Percentiles rank a stretch among this genome's conserved stretches.
These are phyloP conservation scores for Thymelicus lineola DNA, from an alignment of 2,888 invertebrate genomes.

Conservation along the genomic window DNA sequence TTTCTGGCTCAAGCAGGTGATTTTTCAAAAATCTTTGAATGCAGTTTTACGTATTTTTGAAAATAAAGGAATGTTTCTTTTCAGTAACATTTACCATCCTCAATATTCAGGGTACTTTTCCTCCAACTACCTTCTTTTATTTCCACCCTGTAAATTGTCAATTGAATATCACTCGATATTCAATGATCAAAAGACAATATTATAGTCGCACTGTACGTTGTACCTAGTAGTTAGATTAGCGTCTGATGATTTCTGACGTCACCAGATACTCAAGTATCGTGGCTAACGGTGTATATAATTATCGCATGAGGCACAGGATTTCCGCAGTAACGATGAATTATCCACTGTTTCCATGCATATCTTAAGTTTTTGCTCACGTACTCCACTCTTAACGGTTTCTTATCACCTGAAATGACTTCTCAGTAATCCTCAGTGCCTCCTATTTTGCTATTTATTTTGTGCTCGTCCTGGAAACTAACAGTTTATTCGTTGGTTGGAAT, in stretches of 20 bases:
- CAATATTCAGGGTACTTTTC: no score
- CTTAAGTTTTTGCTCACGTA: slow-evolving; percentile 24
- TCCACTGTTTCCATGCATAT: slow-evolving; percentile 28
- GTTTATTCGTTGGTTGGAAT: neutral
- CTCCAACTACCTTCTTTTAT: no score
- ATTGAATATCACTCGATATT: no score
- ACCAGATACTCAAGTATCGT: neutral
- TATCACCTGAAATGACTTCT: slow-evolving; percentile 18
- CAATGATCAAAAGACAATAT: no score
- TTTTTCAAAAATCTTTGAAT: no score
- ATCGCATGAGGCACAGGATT: slow-evolving; percentile 30
- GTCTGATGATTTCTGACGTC: neutral
- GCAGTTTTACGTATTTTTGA: no score
- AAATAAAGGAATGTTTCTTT: no score
- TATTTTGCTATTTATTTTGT: neutral
- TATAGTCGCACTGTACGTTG: no score
- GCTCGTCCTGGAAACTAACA: neutral
- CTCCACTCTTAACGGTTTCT: slow-evolving; percentile 10
- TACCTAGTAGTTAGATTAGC: neutral
- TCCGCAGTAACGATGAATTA: slow-evolving; percentile 34
- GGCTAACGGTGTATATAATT: slow-evolving; percentile 32
- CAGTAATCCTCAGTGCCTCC: neutral
- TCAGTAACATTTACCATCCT: no score
- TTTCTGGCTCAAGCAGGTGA: no score
- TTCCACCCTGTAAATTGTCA: no score